Evolutionary conservation across 2,888 invertebrate species (phyloP), one percentile per base, ranked within the genome.

Genomic region (Syrphus vitripennis): DNA sequence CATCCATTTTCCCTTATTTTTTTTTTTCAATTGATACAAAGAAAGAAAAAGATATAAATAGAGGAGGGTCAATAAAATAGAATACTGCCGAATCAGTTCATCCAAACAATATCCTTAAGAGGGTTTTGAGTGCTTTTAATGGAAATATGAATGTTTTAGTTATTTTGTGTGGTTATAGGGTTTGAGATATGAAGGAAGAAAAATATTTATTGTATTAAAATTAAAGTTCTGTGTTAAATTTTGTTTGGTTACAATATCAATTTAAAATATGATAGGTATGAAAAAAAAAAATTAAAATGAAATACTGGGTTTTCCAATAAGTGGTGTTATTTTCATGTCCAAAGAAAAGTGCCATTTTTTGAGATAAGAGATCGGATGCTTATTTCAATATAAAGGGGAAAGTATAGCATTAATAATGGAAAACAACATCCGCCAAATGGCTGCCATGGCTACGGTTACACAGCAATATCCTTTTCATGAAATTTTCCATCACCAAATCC

Each of bases 61-160:
- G 14, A 53, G n/a, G 55, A 21, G 59, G 82, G 76, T 71, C 70
- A 71, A 77, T 55, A 12, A 12, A 77, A 71, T 50, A 65, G 21
- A 74, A 75, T 71, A 34, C 24, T 37, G 34, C 45, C 50, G 21
- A 45, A 71, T 67, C 67, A 67, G 40, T 59, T 55, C 55, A 48
- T 48, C 48, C 69, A 70, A 59, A 76, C 53, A 65, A 48, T 26
- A 31, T 57, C 63, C 76, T 71, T 42, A 42, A 82, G 82, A 50
- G 53, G 65, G 12, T 72, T 19, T 14, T 72, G 48, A 79, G 79
- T 79, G 79, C 65, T 72, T 79, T 79, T 79, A 79, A 65, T 71
- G 72, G 57, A 37, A 45, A 65, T 79, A 67, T 72, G 57, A 72
- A 72, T 59, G 57, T 34, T 71, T 61, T 7, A 59, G 21, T 10